phyloP scores from a whole-genome alignment of 2,113 vertebrate genomes.

The Nothobranchius kuhntae region DNA sequence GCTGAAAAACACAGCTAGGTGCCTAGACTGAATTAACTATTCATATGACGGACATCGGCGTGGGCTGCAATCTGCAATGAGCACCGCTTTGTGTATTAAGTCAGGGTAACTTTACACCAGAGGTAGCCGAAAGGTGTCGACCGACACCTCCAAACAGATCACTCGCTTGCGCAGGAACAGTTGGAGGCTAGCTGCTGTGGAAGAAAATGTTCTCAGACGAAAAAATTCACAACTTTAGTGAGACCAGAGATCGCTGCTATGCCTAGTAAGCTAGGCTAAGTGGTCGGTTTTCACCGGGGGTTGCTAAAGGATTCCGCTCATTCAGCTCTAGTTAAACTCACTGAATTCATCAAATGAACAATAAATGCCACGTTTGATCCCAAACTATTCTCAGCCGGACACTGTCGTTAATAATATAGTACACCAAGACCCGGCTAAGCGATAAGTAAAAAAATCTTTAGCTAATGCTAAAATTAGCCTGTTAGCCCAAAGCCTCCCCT shows the following conservation, averaged over 20 bases:
- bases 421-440: neutral
- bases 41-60: conserved; percentile 30
- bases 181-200: neutral
- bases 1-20: conserved; percentile 16
- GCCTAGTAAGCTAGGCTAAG: conserved; percentile 48
- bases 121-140: neutral
- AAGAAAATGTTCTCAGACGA: neutral
- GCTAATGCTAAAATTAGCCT: conserved; percentile 60
- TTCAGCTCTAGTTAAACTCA: neutral
- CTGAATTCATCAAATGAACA: accelerated
- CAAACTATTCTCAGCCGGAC: neutral
- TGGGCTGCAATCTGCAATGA: neutral
- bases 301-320: neutral
- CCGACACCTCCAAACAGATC: neutral
- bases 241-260: conserved; percentile 20
- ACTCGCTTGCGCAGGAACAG: neutral
- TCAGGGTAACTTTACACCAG: neutral
- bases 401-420: neutral
- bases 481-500: neutral
- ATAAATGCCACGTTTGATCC: neutral
- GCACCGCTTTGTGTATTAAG: neutral
- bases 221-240: neutral
- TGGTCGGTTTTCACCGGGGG: conserved; percentile 1
- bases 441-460: conserved; percentile 1
- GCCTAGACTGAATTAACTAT: conserved; percentile 49